phyloP scores from a whole-genome alignment of 2,888 invertebrate genomes.

The Polietes domitor region DNA sequence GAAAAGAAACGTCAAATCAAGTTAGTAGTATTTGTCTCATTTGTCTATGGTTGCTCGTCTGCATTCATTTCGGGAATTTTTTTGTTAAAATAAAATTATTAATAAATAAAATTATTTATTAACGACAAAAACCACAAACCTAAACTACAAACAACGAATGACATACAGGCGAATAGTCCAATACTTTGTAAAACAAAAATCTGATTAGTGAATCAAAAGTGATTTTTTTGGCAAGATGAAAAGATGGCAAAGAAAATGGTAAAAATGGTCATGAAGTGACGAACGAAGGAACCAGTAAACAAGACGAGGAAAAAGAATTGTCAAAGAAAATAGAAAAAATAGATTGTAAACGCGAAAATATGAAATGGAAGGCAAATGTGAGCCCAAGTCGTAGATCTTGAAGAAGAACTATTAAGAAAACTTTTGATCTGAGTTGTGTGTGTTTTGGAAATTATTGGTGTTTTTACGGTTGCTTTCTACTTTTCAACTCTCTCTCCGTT shows the following conservation, averaged over 20 bases:
- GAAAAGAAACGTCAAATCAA: too few species aligned
- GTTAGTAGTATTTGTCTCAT: too few species aligned
- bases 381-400: neutral
- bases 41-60: too few species aligned
- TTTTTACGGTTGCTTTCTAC: constrained; percentile 13
- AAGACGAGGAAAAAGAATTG: constrained; percentile 51
- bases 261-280: constrained; percentile 67
- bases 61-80: constrained; percentile 72
- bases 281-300: constrained; percentile 63
- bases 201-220: constrained; percentile 39
- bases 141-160: constrained; percentile 32
- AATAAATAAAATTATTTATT: constrained; percentile 44
- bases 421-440: neutral
- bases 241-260: constrained; percentile 50
- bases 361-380: neutral
- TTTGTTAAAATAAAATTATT: constrained; percentile 65
- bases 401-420: neutral
- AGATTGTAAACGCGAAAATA: constrained; percentile 3
- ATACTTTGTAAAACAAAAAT: constrained; percentile 20
- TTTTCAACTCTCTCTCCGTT: neutral
- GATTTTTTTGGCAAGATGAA: constrained; percentile 56
- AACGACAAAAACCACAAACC: constrained; percentile 15
- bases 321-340: constrained; percentile 12
- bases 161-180: neutral
- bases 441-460: neutral